A percentile compares a stretch with the other conserved stretches of the same genome.
phyloP scores from a whole-genome alignment of 2,797 vertebrate genomes.

The Bovichtus diacanthus region DNA sequence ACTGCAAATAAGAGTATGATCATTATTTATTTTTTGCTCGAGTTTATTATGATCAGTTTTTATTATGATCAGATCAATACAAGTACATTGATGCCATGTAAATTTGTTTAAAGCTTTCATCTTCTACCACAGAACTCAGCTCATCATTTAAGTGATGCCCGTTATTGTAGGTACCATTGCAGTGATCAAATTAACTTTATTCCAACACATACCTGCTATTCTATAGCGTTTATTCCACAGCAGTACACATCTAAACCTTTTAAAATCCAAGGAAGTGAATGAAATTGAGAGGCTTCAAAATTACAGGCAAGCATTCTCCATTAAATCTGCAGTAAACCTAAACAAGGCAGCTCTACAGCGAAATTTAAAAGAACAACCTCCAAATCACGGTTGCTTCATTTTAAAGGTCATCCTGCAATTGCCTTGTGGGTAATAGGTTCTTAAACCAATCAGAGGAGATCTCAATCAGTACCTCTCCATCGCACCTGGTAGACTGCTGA shows the following conservation, averaged over 20 bases:
- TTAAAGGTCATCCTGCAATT: neutral
- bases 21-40: too few relatives aligned
- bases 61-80: neutral
- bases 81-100: neutral
- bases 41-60: neutral
- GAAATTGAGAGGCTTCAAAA: neutral
- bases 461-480: constrained; percentile 47
- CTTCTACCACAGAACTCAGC: neutral
- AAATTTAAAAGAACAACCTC: neutral
- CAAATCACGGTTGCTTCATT: neutral
- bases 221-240: neutral
- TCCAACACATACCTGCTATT: neutral
- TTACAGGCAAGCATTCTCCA: neutral
- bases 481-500: constrained; percentile 61
- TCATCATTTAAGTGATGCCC: neutral
- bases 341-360: neutral
- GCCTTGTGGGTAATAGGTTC: constrained; percentile 37
- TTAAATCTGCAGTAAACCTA: neutral
- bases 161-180: neutral
- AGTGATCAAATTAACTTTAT: neutral
- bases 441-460: constrained; percentile 59
- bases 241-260: neutral
- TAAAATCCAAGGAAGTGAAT: neutral
- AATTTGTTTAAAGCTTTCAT: neutral
- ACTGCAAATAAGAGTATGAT: neutral